Evolutionary conservation across 2,888 invertebrate genomes (phyloP).

Genomic region (Mechanitis messenoides): DNA sequence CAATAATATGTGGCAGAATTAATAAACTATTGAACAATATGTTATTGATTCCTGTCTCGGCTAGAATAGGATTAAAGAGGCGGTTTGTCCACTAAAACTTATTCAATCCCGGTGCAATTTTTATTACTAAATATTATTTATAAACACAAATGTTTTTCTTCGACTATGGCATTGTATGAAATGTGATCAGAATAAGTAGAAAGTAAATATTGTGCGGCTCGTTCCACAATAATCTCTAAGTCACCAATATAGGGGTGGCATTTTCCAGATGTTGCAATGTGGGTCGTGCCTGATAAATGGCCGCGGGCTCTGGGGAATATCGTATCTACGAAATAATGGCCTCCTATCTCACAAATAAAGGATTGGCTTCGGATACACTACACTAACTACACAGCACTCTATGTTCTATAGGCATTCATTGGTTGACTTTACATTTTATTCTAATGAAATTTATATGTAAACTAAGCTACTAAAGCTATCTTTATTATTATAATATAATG

Average conservation of each 20-base stretch:
- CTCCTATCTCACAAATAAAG: constrained; percentile 28
- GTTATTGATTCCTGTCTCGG: constrained; percentile 40
- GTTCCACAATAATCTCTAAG: constrained; percentile 33
- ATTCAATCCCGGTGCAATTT: too few species aligned
- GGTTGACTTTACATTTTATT: constrained; percentile 3
- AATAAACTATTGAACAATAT: constrained; percentile 51
- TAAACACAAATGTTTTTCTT: too few species aligned
- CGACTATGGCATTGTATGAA: not conserved
- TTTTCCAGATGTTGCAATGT: constrained; percentile 59
- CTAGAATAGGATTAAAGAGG: not conserved
- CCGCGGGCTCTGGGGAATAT: constrained; percentile 53
- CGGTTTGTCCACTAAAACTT: too few species aligned
- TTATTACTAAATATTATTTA: too few species aligned
- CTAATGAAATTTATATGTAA: not conserved
- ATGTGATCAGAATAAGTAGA: not conserved
- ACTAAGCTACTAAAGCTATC: too few species aligned
- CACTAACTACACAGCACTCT: not conserved
- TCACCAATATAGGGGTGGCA: constrained; percentile 35
- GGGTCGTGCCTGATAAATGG: constrained; percentile 68
- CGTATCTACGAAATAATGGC: constrained; percentile 42
- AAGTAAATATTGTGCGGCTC: constrained; percentile 11
- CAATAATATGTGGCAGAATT: constrained; percentile 51
- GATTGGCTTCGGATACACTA: constrained; percentile 11
- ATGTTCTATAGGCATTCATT: too few species aligned
- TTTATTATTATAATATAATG: not conserved